Base-by-base conservation (phyloP, 2,888 invertebrate genomes). In the Lochmaea capreae region DNA sequence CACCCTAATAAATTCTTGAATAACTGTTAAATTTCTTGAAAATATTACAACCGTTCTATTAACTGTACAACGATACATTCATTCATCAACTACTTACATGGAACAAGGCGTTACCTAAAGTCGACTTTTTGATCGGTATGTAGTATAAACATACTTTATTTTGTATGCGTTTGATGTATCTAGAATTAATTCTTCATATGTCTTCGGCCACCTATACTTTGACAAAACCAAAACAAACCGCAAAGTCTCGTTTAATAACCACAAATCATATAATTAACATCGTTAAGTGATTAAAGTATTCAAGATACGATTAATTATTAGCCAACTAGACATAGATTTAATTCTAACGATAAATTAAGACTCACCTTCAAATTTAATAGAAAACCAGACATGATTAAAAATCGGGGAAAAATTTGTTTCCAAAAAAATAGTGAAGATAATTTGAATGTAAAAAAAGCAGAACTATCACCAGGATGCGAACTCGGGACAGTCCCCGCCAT, bases 161-260 rank as follows among this genome's bases (percentile, higher is more conserved):
- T 65, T 49, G 71, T 71, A 71, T 71, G 65, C 66, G 18, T 10
- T 42, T 33, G 5, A 14, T 43, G 43, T 39, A 18, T 22, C 18
- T 43, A 39, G 43, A 58, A 58, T 67, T 58, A 57, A 58, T 66
- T 49, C 52, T 66, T 39, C 10, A 39, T 57, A 66, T 65, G 71
- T 66, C 61, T 59, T 46, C 43, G 62, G 65, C 61, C 71, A 71
- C 71, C 66, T 71, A 66, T 33, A 43, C 33, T 43, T 58, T 67
- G 61, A 66, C 43, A 66, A 46, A 18, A 52, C 26, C 58, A 57
- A 71, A 57, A 65, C 72, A 72, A 66, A 73, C 73, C 73, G 66
- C 73, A 70, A 69, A 73, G 66, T 68, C 73, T 52, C 65, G 69
- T 65, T 73, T 73, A 65, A 49, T 65, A n/a, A 49, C 49, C 49